Base-by-base conservation (phyloP, 2,888 invertebrate species). In the Callimorpha dominula region DNA sequence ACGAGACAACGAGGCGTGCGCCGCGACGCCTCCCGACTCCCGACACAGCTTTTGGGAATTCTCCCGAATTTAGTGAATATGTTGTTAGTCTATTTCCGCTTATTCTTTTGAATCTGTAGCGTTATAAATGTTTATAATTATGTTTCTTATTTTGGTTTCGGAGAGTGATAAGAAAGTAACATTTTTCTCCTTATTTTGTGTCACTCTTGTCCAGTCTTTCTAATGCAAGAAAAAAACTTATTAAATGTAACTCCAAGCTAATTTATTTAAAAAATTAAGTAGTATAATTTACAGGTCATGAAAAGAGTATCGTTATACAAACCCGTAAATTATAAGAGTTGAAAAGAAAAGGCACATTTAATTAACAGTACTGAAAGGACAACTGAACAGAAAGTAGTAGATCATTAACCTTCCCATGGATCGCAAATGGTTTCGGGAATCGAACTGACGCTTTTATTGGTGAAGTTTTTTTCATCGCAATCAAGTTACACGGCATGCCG, bases 361-460 rank as follows among this genome's bases (percentile, higher is more conserved):
- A 84, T 81, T 77, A 85, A 79, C 70, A 74, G 65, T 66, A 76
- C 75, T 78, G 73, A 79, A 85, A 74, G 67, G 73, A 78, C 77
- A 81, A 77, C 67, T 72, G 77, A 75, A 73, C 76, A 74, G 69
- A 82, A 78, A 82, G 78, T 84, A 80, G 78, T 71, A 75, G 83
- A 78, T 85, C 86, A 84, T 85, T 85, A 84, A 82, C 75, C 79
- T 84, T 81, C 77, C 63, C 74, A 71, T 80, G 77, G 73, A 73
- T 73, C 73, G 73, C 72, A 57, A 79, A 79, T 70, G 75, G 74
- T 75, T 77, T 77, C 71, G 72, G 76, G 78, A 80, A 82, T 84
- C 80, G 84, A 86, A 85, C 83, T 76, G 82, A 73, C 75, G 78
- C 77, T 83, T 83, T 84, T 86, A 87, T 86, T 82, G 82, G 78